Conservation (phyloP, 2,888 invertebrate species). For the Aphelenchoides bicaudatus region DNA sequence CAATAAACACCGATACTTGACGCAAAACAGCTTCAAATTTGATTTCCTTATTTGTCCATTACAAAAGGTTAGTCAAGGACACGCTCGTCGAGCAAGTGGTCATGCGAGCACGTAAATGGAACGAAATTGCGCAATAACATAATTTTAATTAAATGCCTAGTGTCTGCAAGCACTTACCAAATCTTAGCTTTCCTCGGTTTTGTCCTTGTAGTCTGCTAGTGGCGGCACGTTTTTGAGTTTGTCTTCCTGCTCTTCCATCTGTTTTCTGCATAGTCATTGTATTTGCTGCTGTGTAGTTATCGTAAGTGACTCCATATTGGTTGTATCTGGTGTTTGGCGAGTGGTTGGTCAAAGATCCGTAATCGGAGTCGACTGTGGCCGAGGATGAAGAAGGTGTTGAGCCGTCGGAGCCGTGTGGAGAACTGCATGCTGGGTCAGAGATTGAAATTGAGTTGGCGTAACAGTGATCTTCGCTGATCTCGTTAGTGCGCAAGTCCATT, state of each 20-base stretch:
- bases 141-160: too few relatives aligned
- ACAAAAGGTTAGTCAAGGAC: too few relatives aligned
- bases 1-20: background rate
- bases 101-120: too few relatives aligned
- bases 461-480: slow-evolving; percentile 4
- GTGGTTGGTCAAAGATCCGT: slow-evolving; percentile 5
- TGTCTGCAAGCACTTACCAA: slow-evolving; percentile 6
- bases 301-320: background rate
- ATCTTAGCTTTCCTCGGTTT: background rate
- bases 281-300: too few relatives aligned
- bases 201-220: background rate
- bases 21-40: too few relatives aligned
- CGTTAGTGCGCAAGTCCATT: background rate
- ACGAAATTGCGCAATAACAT: too few relatives aligned
- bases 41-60: too few relatives aligned
- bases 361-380: slow-evolving; percentile 6
- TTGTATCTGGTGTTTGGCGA: background rate
- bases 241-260: background rate
- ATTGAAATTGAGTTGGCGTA: too few relatives aligned
- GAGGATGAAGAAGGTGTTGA: slow-evolving; percentile 15
- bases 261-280: too few relatives aligned
- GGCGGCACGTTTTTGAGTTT: background rate
- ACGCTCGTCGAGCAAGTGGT: too few relatives aligned
- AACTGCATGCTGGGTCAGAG: too few relatives aligned
- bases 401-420: slow-evolving; percentile 16